Evolutionary conservation across 1,140 invertebrate genomes (phyloP).

Genomic region (Conopomorpha cramerella): DNA sequence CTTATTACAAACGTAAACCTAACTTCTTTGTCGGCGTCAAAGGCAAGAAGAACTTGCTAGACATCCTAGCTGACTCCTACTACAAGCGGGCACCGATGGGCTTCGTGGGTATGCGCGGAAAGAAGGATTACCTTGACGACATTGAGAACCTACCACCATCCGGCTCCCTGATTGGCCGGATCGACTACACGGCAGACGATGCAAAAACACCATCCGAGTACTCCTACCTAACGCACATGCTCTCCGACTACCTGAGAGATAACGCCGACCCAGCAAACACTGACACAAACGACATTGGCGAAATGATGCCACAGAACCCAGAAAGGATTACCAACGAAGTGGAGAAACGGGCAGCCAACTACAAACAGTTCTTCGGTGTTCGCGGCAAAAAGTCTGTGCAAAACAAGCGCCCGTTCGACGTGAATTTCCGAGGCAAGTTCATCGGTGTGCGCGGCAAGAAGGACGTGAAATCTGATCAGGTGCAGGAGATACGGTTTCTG

Average conservation of each 20-base stretch:
- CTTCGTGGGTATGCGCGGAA: slow-evolving; percentile 70
- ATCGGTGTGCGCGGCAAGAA: slow-evolving; percentile 71
- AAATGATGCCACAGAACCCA: slow-evolving; percentile 6
- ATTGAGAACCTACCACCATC: slow-evolving; percentile 20
- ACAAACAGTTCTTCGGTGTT: slow-evolving; percentile 55
- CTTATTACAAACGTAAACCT: slow-evolving; percentile 42
- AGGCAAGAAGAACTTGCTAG: slow-evolving; percentile 62
- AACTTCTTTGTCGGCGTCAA: slow-evolving; percentile 73
- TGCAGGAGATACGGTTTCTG: slow-evolving; percentile 40
- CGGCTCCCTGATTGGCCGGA: slow-evolving; percentile 34
- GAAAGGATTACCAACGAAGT: slow-evolving; percentile 22
- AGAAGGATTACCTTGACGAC: slow-evolving; percentile 28
- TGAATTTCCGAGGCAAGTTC: slow-evolving; percentile 62
- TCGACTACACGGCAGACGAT: slow-evolving; percentile 28
- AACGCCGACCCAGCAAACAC: not conserved
- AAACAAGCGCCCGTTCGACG: slow-evolving; percentile 61
- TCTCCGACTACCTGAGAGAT: slow-evolving; percentile 23
- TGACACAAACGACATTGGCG: not conserved
- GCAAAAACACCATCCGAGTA: slow-evolving; percentile 9
- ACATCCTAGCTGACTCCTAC: slow-evolving; percentile 16
- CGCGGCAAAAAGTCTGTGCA: slow-evolving; percentile 53
- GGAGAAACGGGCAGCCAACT: slow-evolving; percentile 28
- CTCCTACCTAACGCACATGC: slow-evolving; percentile 22
- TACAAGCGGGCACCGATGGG: slow-evolving; percentile 64
- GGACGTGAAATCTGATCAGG: slow-evolving; percentile 28